These are phyloP conservation scores for Clarias macrocephalus DNA, from an alignment of 2,113 vertebrate species.

Conservation along the genomic window DNA sequence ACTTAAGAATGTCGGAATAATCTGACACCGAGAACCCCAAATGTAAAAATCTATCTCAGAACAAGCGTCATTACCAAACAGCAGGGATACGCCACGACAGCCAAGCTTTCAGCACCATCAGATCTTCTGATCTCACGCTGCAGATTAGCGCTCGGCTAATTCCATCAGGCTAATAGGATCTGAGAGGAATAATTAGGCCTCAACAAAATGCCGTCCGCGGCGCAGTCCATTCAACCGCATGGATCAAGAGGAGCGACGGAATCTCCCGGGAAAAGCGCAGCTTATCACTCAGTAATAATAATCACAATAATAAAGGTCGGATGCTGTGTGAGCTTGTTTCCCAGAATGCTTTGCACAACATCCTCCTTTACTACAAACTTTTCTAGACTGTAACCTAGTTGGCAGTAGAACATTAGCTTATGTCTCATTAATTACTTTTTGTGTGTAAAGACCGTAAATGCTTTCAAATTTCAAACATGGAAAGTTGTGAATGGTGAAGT, in stretches of 20 bases:
- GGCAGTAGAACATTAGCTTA: background rate
- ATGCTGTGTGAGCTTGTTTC: background rate
- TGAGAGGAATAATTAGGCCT: conserved; percentile 34
- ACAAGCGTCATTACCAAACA: background rate
- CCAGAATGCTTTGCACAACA: background rate
- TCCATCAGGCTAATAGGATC: conserved; percentile 43
- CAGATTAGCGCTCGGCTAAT: conserved; percentile 37
- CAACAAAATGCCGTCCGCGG: background rate
- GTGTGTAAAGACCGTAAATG: background rate
- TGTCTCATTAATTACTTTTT: background rate
- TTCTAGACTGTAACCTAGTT: background rate
- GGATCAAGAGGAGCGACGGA: background rate
- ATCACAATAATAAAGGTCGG: background rate
- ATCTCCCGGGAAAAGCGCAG: background rate
- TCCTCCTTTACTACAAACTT: background rate
- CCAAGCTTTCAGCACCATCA: conserved; percentile 2
- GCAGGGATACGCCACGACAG: background rate
- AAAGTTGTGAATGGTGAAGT: background rate
- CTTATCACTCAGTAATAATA: background rate
- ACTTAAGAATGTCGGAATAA: background rate
- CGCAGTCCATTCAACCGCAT: background rate
- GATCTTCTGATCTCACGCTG: conserved; percentile 10
- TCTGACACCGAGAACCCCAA: background rate
- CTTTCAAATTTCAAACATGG: background rate
- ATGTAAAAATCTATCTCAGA: background rate